phyloP scores from a whole-genome alignment of 2,797 vertebrate genomes.

The Eulemur albifrons region DNA sequence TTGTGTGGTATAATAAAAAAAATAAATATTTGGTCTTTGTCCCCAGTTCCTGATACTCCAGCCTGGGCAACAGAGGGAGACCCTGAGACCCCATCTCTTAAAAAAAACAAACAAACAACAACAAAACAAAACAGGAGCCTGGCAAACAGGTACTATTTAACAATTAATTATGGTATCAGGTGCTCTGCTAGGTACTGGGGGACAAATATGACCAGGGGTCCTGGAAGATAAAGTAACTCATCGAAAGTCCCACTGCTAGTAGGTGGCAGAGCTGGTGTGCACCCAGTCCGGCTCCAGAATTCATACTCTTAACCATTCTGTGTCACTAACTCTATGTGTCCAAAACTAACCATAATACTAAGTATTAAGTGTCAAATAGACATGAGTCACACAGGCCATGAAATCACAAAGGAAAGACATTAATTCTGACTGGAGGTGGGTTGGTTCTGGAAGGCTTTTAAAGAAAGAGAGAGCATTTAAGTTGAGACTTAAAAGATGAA shows the following conservation, averaged over 20 bases:
- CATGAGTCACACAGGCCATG: neutral
- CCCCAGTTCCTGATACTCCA: neutral
- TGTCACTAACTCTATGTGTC: neutral
- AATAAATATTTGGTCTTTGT: neutral
- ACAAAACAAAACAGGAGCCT: neutral
- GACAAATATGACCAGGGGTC: neutral
- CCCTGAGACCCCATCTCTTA: neutral
- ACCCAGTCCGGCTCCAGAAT: neutral
- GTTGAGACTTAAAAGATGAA: neutral
- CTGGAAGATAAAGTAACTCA: neutral
- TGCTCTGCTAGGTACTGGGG: neutral
- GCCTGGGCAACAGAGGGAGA: neutral
- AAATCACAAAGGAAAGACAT: neutral
- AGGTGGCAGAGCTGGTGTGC: neutral
- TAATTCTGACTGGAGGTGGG: neutral
- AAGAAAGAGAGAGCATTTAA: neutral
- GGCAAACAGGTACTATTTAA: neutral
- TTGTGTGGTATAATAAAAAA: neutral
- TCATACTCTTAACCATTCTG: neutral
- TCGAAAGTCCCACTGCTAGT: neutral
- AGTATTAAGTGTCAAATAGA: neutral
- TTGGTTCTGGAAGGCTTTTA: neutral
- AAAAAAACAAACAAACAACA: neutral
- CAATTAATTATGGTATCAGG: neutral
- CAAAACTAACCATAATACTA: neutral